Evolutionary conservation across 2,888 invertebrate species (phyloP).

Genomic region (Apamea epomidion): DNA sequence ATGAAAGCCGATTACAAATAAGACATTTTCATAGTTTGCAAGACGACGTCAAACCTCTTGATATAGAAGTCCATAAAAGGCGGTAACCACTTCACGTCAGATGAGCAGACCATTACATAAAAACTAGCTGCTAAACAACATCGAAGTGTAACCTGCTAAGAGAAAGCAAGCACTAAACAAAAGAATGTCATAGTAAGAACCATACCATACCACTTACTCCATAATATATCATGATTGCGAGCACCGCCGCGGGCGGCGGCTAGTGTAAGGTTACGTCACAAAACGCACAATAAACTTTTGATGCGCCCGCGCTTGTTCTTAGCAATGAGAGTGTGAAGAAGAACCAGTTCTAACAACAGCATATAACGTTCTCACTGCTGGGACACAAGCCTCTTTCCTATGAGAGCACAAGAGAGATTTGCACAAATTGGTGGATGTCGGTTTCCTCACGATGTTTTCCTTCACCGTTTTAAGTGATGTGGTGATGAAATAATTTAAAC

Average conservation of each 20-base stretch:
- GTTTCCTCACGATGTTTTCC: background rate
- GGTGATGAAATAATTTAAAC: too few species aligned
- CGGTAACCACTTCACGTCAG: background rate
- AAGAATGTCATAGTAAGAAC: constrained; percentile 53
- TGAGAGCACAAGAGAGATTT: too few species aligned
- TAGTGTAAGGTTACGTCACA: constrained; percentile 42
- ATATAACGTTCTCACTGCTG: background rate
- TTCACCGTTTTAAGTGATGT: background rate
- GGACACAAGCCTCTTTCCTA: background rate
- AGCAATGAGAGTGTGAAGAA: background rate
- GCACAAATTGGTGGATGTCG: background rate
- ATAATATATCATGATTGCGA: constrained; percentile 36
- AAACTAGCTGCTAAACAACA: background rate
- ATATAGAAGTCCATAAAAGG: background rate
- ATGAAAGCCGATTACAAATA: too few species aligned
- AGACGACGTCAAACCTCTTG: background rate
- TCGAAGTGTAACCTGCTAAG: constrained; percentile 16
- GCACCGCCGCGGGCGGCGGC: constrained; percentile 45
- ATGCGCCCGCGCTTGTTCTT: constrained; percentile 37
- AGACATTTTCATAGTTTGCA: background rate
- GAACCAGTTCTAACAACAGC: background rate
- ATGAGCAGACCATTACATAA: background rate
- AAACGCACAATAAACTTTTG: constrained; percentile 13
- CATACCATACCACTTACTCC: constrained; percentile 7
- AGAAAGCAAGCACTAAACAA: constrained; percentile 49